Base-by-base conservation (phyloP, 2,888 invertebrate species). In the Baccha elongata region DNA sequence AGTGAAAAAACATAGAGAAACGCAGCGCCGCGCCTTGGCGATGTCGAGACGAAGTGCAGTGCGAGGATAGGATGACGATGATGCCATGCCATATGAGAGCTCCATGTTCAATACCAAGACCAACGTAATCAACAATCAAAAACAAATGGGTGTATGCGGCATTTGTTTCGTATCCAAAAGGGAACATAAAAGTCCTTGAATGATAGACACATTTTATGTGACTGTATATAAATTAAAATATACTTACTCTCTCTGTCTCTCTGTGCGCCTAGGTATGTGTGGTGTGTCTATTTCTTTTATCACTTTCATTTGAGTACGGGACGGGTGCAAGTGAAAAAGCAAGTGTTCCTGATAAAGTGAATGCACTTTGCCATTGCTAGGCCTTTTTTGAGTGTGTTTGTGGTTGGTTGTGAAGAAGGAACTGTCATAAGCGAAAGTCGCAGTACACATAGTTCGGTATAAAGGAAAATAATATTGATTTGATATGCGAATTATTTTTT, bases 131-230 rank as follows among this genome's bases (percentile, higher is more conserved):
- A 44, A 32, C 17, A 62, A 62, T 64, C 64, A 64, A 21, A 64
- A 35, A 35, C 32, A 67, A 80, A 58, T 67, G 76, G 71, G 46
- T 81, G 71, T 81, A 67, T 65, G 64, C 46, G 65, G 52, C 46
- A 40, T 29, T 62, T 46, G 29, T 35, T 50, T n/a, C 29, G 29
- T 46, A 53, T 53, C 52, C 23, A 68, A 53, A 64, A 55, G 71
- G 72, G 83, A 83, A 76, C 76, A 68, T 76, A 83, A 83, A 26
- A 6, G 83, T 83, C 83, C 83, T 83, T 83, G 83, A 76, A 76
- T 72, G 62, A 53, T 65, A 71, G 72, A 44, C 75, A 75, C n/a
- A 60, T 60, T 50, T 67, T 32, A 42, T 23, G 44, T 52, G 44
- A 42, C 26, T 60, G 65, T 64, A 64, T 69, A 11, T 67, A 26